A percentile compares a stretch with the other conserved stretches of the same genome.
Evolutionary conservation across 2,888 invertebrate species (phyloP).

Genomic region (Archips crataeganus): DNA sequence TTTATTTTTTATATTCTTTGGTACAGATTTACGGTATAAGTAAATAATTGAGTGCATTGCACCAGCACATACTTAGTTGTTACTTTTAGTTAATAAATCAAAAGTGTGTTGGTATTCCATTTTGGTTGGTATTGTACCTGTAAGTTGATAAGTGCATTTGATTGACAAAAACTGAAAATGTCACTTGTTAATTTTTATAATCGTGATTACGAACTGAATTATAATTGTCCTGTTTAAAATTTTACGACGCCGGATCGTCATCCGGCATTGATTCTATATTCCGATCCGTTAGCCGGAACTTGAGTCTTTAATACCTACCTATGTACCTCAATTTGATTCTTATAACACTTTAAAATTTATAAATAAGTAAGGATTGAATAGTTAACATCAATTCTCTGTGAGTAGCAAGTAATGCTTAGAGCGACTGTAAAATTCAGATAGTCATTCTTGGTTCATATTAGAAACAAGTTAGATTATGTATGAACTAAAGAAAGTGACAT

Average conservation of each 20-base stretch:
- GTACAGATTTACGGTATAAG: slow-evolving; percentile 26
- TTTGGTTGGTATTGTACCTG: background rate
- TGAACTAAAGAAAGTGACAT: no score
- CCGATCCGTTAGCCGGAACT: background rate
- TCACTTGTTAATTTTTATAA: background rate
- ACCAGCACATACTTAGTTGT: background rate
- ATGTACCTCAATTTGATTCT: no score
- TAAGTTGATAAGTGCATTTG: background rate
- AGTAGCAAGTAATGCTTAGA: no score
- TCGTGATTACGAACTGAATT: no score
- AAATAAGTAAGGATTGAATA: background rate
- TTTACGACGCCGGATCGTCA: background rate
- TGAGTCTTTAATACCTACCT: background rate
- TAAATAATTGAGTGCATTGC: slow-evolving; percentile 14
- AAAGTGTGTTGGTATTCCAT: no score
- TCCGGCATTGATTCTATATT: background rate
- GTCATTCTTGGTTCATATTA: no score
- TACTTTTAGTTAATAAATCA: no score
- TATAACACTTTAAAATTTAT: no score
- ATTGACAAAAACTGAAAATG: background rate
- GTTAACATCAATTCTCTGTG: background rate
- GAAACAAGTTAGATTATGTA: no score
- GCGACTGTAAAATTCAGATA: no score
- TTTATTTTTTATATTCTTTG: slow-evolving; percentile 30
- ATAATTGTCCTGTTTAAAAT: background rate